Base-by-base conservation (phyloP, 2,888 invertebrate species). In the Napeogenes inachia region DNA sequence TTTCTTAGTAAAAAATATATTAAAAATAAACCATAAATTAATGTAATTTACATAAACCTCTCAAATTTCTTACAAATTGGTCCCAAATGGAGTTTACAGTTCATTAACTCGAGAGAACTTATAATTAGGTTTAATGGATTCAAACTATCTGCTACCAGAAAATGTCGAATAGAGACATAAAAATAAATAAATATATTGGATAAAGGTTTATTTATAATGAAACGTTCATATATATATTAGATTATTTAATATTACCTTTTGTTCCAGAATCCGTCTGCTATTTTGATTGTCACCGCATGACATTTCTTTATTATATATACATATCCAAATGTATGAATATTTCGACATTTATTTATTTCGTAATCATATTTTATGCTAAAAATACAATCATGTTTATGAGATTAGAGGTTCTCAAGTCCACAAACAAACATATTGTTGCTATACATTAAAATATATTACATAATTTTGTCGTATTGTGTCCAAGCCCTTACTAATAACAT, bases 61-160 rank as follows among this genome's bases (percentile, higher is more conserved):
- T 80, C 70, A 64, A 70, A 79, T 82, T 83, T 83, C 79, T 84
- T 86, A 90, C 89, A 90, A 90, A 90, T 89, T 90, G 88, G 80
- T 71, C 66, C 74, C 76, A 75, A 72, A 73, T 77, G 75, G 66
- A 71, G 75, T 85, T 85, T 81, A 87, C 85, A 81, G 84, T 75
- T 82, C 81, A 84, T 89, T 87, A 89, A 88, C 86, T 82, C 84
- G 79, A 87, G 85, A 88, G 85, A 88, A 84, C 87, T 78, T 84
- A 86, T 87, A 89, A 89, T 89, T 87, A 86, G 84, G 87, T 81
- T 84, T 87, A 89, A 89, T 87, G 88, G 84, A 77, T 81, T 80
- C 77, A 79, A 84, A 88, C 89, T 89, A 88, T 88, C 82, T 72
- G 89, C 89, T 89, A 89, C 89, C 87, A 89, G 87, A 87, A 88